Evolutionary conservation across 2,888 invertebrate species (phyloP).

Genomic region (Trachelus troglodyta): DNA sequence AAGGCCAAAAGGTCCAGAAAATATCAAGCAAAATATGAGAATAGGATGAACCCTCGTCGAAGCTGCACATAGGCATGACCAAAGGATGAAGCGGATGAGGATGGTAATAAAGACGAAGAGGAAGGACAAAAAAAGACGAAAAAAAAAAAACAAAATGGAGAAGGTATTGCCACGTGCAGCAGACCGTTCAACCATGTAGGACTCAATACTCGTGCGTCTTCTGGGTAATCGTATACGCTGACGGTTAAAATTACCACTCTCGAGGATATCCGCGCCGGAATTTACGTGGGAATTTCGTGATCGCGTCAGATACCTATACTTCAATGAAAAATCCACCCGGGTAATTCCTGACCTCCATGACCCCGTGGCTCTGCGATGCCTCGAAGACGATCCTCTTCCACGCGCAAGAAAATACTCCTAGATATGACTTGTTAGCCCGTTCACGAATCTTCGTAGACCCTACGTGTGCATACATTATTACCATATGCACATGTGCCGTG

Average conservation of each 20-base stretch:
- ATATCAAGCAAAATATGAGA: neutral
- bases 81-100: neutral
- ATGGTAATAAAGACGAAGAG: neutral
- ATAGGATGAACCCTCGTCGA: neutral
- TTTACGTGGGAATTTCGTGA: conserved; percentile 34
- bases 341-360: too few species aligned
- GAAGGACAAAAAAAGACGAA: neutral
- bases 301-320: too few species aligned
- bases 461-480: too few species aligned
- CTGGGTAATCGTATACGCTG: conserved; percentile 35
- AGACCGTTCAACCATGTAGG: conserved; percentile 36
- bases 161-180: conserved; percentile 25
- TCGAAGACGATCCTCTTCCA: too few species aligned
- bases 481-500: too few species aligned
- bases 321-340: too few species aligned
- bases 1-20: neutral
- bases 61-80: neutral
- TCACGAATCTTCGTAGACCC: too few species aligned
- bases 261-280: conserved; percentile 27
- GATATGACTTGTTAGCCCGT: too few species aligned
- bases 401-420: too few species aligned
- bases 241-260: conserved; percentile 35
- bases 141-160: neutral
- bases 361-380: too few species aligned
- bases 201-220: conserved; percentile 24